Conservation (phyloP, 2,113 vertebrate species). For the Jacana jacana region DNA sequence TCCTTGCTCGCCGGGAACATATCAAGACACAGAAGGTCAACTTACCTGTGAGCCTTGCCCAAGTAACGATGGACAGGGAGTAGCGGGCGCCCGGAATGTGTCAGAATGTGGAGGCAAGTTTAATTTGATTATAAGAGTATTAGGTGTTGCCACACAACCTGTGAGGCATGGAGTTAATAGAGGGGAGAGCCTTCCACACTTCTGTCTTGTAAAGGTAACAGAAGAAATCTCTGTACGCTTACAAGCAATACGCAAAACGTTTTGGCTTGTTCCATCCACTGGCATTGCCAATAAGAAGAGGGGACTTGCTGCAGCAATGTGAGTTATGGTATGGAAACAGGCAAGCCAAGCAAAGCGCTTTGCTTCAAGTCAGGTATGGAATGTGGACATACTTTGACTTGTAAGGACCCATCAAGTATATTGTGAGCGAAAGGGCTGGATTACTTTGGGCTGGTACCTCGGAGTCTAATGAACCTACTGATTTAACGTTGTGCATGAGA, state of each 20-base stretch:
- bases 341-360: background rate
- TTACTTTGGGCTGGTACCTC: background rate
- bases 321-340: background rate
- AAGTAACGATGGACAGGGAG: slow-evolving; percentile 82
- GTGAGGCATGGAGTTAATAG: background rate
- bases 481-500: background rate
- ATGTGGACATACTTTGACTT: background rate
- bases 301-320: background rate
- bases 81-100: slow-evolving; percentile 85
- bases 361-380: background rate
- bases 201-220: background rate
- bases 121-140: background rate
- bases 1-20: slow-evolving; percentile 86
- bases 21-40: slow-evolving; percentile 89
- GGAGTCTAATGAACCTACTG: background rate
- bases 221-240: background rate
- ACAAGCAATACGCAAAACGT: background rate
- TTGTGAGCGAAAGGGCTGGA: background rate
- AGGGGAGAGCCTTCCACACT: background rate
- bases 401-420: background rate
- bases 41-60: slow-evolving; percentile 92
- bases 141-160: background rate
- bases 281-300: background rate
- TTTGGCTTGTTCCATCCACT: background rate
- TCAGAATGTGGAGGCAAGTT: slow-evolving; percentile 92